phyloP scores from a whole-genome alignment of 1,140 invertebrate genomes.

The Dufourea novaeangliae region DNA sequence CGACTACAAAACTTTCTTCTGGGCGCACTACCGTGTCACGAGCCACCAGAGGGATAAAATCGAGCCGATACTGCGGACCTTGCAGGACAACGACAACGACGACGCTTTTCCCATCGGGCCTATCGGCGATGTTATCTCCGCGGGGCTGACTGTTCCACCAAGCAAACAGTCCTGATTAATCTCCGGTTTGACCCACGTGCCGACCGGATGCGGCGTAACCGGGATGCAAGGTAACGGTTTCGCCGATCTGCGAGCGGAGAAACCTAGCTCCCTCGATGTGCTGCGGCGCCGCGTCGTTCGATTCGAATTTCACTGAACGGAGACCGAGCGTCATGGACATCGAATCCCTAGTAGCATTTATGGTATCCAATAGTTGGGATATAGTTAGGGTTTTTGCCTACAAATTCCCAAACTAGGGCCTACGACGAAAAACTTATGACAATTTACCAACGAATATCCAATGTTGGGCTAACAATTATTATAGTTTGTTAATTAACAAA shows the following conservation, averaged over 20 bases:
- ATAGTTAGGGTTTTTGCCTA: too few species aligned
- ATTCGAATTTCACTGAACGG: too few species aligned
- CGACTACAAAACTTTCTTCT: conserved; percentile 34
- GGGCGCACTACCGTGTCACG: conserved; percentile 32
- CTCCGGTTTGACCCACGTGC: conserved; percentile 52
- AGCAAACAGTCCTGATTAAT: conserved; percentile 54
- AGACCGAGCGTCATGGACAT: too few species aligned
- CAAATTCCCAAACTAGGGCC: too few species aligned
- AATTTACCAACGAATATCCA: too few species aligned
- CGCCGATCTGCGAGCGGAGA: conserved; percentile 9
- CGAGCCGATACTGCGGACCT: conserved; percentile 15
- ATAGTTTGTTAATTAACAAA: too few species aligned
- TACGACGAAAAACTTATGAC: too few species aligned
- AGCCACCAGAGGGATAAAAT: conserved; percentile 32
- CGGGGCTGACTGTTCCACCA: conserved; percentile 23
- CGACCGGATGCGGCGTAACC: conserved; percentile 53
- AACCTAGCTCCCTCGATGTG: background rate
- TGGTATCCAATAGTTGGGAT: too few species aligned
- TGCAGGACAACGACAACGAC: background rate
- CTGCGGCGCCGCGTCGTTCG: conserved; percentile 5
- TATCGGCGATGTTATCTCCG: conserved; percentile 50
- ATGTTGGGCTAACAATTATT: too few species aligned
- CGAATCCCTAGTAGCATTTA: too few species aligned
- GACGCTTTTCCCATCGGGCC: conserved; percentile 39
- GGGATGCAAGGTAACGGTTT: conserved; percentile 51